A percentile compares a stretch with the other conserved stretches of the same genome.
Evolutionary conservation across 2,797 vertebrate species (phyloP).

Genomic region (Rhynchotus rufescens): DNA sequence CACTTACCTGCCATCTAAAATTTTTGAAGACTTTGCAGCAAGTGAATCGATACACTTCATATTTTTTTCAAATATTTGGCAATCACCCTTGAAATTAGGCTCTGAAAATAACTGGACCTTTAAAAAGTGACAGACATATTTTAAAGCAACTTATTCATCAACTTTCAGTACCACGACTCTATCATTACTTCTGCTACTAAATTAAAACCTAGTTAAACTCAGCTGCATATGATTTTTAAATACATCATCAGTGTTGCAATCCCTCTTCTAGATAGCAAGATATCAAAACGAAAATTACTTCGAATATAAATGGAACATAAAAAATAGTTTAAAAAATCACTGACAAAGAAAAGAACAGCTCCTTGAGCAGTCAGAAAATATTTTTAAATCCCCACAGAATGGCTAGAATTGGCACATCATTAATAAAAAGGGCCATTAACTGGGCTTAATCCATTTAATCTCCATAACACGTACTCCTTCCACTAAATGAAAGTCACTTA

Average conservation of each 20-base stretch:
- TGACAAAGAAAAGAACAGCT: neutral
- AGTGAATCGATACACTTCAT: conserved; percentile 84
- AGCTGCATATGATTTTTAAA: neutral
- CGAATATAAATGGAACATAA: neutral
- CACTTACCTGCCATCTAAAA: conserved; percentile 91
- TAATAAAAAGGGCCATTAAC: neutral
- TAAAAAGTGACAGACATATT: conserved; percentile 57
- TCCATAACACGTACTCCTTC: neutral
- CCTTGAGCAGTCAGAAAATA: neutral
- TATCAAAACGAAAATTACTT: neutral
- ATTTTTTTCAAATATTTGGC: conserved; percentile 85
- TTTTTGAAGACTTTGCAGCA: conserved; percentile 88
- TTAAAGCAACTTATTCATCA: neutral
- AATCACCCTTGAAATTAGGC: conserved; percentile 87
- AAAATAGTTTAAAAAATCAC: neutral
- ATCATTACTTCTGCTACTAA: neutral
- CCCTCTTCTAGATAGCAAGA: neutral
- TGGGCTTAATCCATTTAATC: neutral
- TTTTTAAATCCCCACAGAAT: conserved; percentile 14
- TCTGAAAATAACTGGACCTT: conserved; percentile 94
- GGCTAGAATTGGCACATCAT: neutral
- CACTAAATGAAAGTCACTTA: neutral
- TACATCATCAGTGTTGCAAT: neutral
- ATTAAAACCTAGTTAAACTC: neutral
- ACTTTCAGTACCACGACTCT: neutral